Evolutionary conservation across 2,113 vertebrate genomes (phyloP).

Genomic region (Lathamus discolor): DNA sequence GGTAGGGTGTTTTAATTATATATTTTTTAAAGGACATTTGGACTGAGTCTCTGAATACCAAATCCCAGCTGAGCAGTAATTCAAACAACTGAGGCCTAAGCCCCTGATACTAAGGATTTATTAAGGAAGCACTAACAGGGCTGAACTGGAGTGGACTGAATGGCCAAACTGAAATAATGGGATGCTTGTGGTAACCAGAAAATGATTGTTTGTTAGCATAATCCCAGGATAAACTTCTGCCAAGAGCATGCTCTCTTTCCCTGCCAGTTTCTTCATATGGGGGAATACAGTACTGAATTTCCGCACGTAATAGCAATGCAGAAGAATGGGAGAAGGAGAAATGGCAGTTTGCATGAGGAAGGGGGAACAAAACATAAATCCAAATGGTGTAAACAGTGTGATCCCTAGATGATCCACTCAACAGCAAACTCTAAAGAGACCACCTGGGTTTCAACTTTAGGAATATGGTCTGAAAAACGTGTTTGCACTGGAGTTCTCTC

Average conservation of each 20-base stretch:
- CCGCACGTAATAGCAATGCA: constrained; percentile 5
- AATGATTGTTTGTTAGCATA: constrained; percentile 61
- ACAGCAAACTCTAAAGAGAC: not conserved
- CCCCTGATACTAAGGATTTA: constrained; percentile 51
- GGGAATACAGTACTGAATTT: constrained; percentile 40
- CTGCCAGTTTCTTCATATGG: constrained; percentile 57
- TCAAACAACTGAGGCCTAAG: constrained; percentile 27
- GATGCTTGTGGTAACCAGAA: constrained; percentile 61
- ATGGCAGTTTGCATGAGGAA: not conserved
- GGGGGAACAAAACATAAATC: not conserved
- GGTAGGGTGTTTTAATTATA: constrained; percentile 3
- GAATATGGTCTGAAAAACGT: not conserved
- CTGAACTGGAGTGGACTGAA: constrained; percentile 39
- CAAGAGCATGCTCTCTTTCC: constrained; percentile 19
- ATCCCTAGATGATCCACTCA: not conserved
- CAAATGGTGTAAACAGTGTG: not conserved
- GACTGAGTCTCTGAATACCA: not conserved
- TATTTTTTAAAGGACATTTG: not conserved
- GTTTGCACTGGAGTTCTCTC: not conserved
- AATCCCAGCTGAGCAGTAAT: constrained; percentile 19
- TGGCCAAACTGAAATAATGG: constrained; percentile 38
- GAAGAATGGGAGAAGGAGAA: not conserved
- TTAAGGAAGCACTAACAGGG: constrained; percentile 27
- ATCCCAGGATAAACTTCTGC: constrained; percentile 44
- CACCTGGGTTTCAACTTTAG: not conserved